These are phyloP conservation scores for Drosophila meridiana DNA, from an alignment of 2,888 invertebrate genomes.

Conservation along the genomic window DNA sequence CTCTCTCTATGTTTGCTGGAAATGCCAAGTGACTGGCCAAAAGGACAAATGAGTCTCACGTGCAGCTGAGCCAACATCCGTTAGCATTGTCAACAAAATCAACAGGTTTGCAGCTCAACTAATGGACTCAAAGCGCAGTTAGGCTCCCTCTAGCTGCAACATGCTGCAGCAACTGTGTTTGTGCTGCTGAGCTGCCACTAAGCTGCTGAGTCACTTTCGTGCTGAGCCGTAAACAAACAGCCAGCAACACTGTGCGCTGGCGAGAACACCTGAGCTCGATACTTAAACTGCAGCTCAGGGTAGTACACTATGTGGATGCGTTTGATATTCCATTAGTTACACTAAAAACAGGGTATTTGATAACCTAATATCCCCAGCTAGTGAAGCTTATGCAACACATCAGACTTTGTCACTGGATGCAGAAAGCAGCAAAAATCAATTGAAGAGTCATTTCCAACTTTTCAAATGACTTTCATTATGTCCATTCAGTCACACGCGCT, in stretches of 20 bases:
- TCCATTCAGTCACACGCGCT: constrained; percentile 2
- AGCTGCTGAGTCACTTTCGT: constrained; percentile 66
- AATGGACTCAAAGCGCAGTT: constrained; percentile 74
- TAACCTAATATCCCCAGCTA: background rate
- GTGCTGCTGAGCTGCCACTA: constrained; percentile 26
- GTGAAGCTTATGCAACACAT: background rate
- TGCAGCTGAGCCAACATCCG: constrained; percentile 76
- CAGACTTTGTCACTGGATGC: constrained; percentile 46
- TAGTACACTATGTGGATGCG: too few relatives aligned
- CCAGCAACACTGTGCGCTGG: constrained; percentile 10
- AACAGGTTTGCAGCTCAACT: constrained; percentile 53
- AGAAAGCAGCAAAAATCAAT: constrained; percentile 52
- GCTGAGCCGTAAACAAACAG: constrained; percentile 35
- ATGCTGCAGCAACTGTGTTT: constrained; percentile 34
- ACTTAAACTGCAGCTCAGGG: background rate
- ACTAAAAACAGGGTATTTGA: constrained; percentile 17
- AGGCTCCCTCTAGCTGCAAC: constrained; percentile 30
- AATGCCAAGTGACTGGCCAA: constrained; percentile 41
- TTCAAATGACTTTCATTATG: constrained; percentile 22
- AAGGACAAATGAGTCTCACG: constrained; percentile 65
- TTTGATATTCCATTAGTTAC: background rate
- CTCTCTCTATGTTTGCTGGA: background rate
- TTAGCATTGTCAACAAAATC: constrained; percentile 67
- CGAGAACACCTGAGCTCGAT: constrained; percentile 18
- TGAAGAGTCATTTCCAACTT: constrained; percentile 30